These are phyloP conservation scores for Malachius bipustulatus DNA, from an alignment of 2,888 invertebrate genomes.

Conservation along the genomic window DNA sequence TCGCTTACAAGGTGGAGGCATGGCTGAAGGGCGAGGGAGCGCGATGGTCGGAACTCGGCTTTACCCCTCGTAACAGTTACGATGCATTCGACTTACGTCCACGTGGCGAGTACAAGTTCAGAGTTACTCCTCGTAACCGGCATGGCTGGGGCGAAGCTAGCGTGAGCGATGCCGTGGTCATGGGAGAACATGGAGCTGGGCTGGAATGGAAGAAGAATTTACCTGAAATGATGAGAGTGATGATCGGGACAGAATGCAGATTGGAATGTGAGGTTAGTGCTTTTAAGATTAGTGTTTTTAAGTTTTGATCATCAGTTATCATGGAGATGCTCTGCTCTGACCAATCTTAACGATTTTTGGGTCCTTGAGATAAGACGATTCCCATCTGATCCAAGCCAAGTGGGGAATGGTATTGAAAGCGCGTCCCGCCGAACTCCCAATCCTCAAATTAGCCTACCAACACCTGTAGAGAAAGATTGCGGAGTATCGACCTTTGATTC, in stretches of 20 bases:
- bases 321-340: too few species aligned
- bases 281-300: too few species aligned
- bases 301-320: too few species aligned
- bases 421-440: too few species aligned
- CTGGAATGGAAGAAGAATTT: slow-evolving; percentile 68
- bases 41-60: slow-evolving; percentile 69
- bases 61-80: slow-evolving; percentile 66
- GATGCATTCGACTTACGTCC: slow-evolving; percentile 75
- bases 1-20: slow-evolving; percentile 71
- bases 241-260: slow-evolving; percentile 51
- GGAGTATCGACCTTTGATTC: too few species aligned
- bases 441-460: too few species aligned
- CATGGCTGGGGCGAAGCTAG: slow-evolving; percentile 81
- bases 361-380: too few species aligned
- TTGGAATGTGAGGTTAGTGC: slow-evolving; percentile 61
- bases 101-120: slow-evolving; percentile 72
- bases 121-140: slow-evolving; percentile 77
- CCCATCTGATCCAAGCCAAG: too few species aligned
- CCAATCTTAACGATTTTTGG: too few species aligned
- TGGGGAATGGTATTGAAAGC: too few species aligned
- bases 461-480: too few species aligned
- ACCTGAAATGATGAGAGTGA: slow-evolving; percentile 67
- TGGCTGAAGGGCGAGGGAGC: slow-evolving; percentile 77
- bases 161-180: slow-evolving; percentile 48
- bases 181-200: slow-evolving; percentile 55